A percentile compares a stretch with the other conserved stretches of the same genome.
These are phyloP conservation scores for Heliothis virescens DNA, from an alignment of 1,140 invertebrate genomes.

Conservation along the genomic window DNA sequence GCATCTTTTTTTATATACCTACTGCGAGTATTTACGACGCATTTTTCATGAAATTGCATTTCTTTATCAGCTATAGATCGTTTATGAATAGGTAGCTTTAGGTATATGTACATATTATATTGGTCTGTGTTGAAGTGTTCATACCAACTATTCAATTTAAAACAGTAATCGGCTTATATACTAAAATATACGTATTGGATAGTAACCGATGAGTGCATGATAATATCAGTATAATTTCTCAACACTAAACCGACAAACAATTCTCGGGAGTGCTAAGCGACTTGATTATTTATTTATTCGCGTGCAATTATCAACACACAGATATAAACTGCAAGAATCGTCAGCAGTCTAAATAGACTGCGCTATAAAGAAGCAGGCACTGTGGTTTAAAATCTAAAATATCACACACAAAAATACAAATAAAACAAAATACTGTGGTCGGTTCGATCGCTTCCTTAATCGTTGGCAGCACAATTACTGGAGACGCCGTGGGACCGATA, in stretches of 20 bases:
- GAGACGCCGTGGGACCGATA: constrained; percentile 71
- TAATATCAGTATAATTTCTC: constrained; percentile 26
- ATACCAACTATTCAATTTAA: neutral
- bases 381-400: neutral
- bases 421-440: constrained; percentile 9
- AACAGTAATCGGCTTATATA: constrained; percentile 5
- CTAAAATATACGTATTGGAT: constrained; percentile 1
- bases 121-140: neutral
- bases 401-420: neutral
- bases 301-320: constrained; percentile 30
- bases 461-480: constrained; percentile 69
- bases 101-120: no score
- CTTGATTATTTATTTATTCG: constrained; percentile 29
- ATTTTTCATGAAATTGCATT: constrained; percentile 5
- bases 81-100: no score
- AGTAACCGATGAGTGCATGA: constrained; percentile 18
- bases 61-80: neutral
- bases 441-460: constrained; percentile 52
- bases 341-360: neutral
- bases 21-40: no score
- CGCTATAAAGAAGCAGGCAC: neutral
- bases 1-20: constrained; percentile 10
- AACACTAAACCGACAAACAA: constrained; percentile 37
- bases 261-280: neutral
- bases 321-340: constrained; percentile 29